Conservation (phyloP, 2,888 invertebrate genomes). For the Polia nebulosa region DNA sequence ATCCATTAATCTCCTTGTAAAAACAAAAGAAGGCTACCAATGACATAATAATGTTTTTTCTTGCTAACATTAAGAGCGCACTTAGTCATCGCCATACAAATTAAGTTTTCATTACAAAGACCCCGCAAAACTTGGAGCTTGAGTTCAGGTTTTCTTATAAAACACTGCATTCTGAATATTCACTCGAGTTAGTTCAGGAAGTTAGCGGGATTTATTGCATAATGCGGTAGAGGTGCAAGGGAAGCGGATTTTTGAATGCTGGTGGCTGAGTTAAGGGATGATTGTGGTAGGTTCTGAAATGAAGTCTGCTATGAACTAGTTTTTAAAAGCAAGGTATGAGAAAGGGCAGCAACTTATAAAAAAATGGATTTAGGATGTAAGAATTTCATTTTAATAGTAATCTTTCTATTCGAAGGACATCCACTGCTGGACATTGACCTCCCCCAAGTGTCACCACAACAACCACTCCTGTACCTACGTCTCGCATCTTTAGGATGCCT, state of each 20-base stretch:
- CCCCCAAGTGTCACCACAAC: too few species aligned
- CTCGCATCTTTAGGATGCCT: too few species aligned
- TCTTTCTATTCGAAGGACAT: too few species aligned
- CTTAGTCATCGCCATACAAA: conserved; percentile 52
- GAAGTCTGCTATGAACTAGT: too few species aligned
- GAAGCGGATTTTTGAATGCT: conserved; percentile 28
- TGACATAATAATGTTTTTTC: conserved; percentile 20
- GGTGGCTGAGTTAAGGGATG: conserved; percentile 1
- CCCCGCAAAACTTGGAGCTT: conserved; percentile 38
- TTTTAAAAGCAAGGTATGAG: too few species aligned
- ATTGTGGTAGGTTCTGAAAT: not conserved
- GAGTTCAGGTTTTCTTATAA: conserved; percentile 59
- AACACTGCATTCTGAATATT: conserved; percentile 60
- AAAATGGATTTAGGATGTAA: too few species aligned
- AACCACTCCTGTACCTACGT: too few species aligned
- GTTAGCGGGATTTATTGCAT: conserved; percentile 70
- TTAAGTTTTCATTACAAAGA: conserved; percentile 66
- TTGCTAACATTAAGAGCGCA: conserved; percentile 38
- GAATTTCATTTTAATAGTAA: too few species aligned
- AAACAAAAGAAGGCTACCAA: not conserved
- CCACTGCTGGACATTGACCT: too few species aligned
- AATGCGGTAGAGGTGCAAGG: conserved; percentile 61
- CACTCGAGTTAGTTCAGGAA: conserved; percentile 64
- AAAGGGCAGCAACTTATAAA: too few species aligned
- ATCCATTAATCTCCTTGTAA: not conserved